A percentile compares a stretch with the other conserved stretches of the same genome.
phyloP scores from a whole-genome alignment of 2,113 vertebrate species.

The Oreocharis arfaki region DNA sequence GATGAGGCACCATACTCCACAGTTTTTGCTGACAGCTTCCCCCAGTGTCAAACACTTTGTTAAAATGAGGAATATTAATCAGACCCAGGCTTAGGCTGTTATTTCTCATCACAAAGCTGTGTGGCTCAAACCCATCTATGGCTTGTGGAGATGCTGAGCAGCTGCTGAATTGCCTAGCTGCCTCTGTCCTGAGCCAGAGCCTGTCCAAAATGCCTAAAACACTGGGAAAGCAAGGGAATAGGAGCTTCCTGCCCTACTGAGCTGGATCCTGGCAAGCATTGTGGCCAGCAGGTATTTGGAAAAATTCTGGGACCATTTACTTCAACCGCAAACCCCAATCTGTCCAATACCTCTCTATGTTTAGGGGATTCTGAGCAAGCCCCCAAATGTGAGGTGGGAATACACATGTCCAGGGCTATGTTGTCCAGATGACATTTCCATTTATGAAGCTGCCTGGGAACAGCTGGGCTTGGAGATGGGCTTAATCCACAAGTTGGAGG shows the following conservation, averaged over 20 bases:
- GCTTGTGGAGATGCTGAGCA: neutral
- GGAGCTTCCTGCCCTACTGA: neutral
- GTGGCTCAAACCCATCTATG: neutral
- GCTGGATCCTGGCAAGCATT: neutral
- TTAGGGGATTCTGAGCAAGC: neutral
- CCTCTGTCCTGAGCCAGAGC: neutral
- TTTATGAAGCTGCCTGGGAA: neutral
- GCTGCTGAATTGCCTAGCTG: neutral
- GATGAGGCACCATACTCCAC: neutral
- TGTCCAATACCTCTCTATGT: accelerated
- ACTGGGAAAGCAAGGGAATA: neutral
- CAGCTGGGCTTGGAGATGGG: neutral
- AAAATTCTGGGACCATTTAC: neutral
- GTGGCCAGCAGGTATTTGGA: neutral
- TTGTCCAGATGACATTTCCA: neutral
- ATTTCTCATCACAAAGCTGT: neutral
- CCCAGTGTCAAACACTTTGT: neutral
- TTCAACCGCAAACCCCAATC: neutral
- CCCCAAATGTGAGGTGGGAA: neutral
- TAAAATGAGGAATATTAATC: neutral
- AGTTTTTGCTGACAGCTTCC: neutral
- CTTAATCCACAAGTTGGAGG: neutral
- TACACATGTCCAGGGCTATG: neutral
- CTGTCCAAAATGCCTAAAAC: neutral
- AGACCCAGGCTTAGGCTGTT: neutral